Conservation (phyloP, 2,113 vertebrate species). For the Phrynosoma blainvillii region DNA sequence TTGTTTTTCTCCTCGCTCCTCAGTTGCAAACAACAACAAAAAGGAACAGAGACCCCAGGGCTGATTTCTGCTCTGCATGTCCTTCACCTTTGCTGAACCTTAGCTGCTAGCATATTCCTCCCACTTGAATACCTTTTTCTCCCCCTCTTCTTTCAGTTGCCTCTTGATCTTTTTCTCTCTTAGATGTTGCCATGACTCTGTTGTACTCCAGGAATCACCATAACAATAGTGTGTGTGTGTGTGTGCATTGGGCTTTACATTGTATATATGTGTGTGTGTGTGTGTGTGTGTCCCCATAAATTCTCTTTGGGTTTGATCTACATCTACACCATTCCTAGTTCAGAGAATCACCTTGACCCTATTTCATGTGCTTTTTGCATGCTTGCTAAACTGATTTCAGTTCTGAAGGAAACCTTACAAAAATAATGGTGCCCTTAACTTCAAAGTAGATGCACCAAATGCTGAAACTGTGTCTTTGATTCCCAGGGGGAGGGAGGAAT, state of each 20-base stretch:
- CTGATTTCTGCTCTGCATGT: background rate
- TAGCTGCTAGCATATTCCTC: background rate
- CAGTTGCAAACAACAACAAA: background rate
- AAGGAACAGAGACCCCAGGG: background rate
- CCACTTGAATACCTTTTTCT: background rate
- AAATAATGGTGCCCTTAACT: too few species aligned
- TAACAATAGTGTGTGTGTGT: background rate
- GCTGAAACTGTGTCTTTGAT: too few species aligned
- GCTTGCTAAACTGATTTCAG: too few species aligned
- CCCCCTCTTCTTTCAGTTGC: background rate
- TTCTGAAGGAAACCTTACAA: too few species aligned
- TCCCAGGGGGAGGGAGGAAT: too few species aligned
- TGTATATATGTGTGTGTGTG: rapidly evolving
- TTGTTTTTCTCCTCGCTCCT: too few species aligned
- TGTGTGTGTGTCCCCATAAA: background rate
- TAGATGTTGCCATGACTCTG: background rate
- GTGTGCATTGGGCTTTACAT: background rate
- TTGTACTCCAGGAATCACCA: background rate
- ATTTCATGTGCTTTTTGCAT: background rate
- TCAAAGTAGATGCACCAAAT: too few species aligned
- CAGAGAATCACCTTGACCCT: background rate
- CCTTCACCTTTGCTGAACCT: background rate
- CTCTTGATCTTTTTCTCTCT: background rate
- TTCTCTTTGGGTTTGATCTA: background rate
- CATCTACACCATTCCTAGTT: background rate